Percentiles rank a stretch among this genome's conserved stretches.
Evolutionary conservation across 2,113 vertebrate species (phyloP).

Genomic region (Hyla sarda): DNA sequence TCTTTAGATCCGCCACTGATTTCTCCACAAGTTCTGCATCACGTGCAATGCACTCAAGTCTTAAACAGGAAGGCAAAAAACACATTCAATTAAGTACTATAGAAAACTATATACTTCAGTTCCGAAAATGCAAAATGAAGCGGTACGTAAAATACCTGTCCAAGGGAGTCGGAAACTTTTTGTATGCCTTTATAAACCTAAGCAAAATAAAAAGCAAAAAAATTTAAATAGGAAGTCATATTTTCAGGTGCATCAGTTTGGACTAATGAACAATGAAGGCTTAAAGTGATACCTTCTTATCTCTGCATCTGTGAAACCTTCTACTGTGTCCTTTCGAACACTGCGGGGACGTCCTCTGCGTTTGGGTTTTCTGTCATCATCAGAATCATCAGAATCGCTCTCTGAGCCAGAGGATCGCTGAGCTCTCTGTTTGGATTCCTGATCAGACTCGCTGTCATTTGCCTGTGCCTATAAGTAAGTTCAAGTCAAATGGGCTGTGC

Average conservation of each 20-base stretch:
- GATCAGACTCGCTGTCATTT: slow-evolving; percentile 96
- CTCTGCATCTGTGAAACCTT: slow-evolving; percentile 94
- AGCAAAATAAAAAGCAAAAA: slow-evolving; percentile 77
- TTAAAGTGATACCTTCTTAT: slow-evolving; percentile 85
- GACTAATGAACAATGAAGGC: background rate
- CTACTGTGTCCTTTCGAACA: slow-evolving; percentile 93
- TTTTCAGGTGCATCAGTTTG: background rate
- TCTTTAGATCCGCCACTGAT: slow-evolving; percentile 92
- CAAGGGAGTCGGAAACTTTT: slow-evolving; percentile 96
- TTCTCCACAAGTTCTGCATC: slow-evolving; percentile 99
- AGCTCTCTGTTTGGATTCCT: slow-evolving; percentile 89
- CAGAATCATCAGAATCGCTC: slow-evolving; percentile 92
- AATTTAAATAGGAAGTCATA: background rate
- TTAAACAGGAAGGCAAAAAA: slow-evolving; percentile 62
- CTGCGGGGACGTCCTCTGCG: slow-evolving; percentile 88
- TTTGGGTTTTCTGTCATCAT: slow-evolving; percentile 94
- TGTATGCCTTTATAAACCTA: slow-evolving; percentile 99
- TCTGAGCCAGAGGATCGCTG: slow-evolving; percentile 92
- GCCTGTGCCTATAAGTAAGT: slow-evolving; percentile 79
- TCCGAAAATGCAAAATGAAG: background rate
- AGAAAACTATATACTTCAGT: too few relatives aligned
- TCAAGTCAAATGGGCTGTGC: background rate
- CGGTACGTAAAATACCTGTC: slow-evolving; percentile 80
- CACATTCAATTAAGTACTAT: too few relatives aligned
- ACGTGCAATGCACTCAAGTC: slow-evolving; percentile 92